phyloP scores from a whole-genome alignment of 2,113 vertebrate genomes.

The Tachuris rubrigastra region DNA sequence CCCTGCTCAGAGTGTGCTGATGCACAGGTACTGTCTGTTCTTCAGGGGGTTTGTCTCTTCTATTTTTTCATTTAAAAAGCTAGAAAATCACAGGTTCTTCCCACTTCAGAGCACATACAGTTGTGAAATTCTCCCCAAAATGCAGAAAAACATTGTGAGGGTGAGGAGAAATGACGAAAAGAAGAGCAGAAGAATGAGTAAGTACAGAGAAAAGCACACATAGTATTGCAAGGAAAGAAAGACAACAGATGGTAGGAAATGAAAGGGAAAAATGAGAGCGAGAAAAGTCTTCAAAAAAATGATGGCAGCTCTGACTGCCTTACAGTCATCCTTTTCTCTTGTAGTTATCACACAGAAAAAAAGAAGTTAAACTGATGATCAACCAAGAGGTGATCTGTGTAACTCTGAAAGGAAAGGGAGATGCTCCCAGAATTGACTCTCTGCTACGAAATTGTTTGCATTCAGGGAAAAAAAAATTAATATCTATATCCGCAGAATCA shows the following conservation, averaged over 20 bases:
- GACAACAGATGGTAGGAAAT: background rate
- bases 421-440: background rate
- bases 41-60: background rate
- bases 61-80: background rate
- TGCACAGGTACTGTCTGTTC: background rate
- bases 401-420: background rate
- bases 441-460: background rate
- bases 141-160: background rate
- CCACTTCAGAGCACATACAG: background rate
- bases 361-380: background rate
- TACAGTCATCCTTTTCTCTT: background rate
- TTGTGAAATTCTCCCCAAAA: background rate
- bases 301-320: background rate
- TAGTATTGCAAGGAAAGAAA: background rate
- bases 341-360: background rate
- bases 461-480: background rate
- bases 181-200: background rate
- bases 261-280: background rate
- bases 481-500: background rate
- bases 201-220: background rate
- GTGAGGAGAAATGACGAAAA: background rate
- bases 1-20: background rate
- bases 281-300: background rate
- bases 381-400: background rate
- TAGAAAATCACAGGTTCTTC: background rate